These are phyloP conservation scores for Lissocephala sabroskyi DNA, from an alignment of 2,888 invertebrate species.

Conservation along the genomic window DNA sequence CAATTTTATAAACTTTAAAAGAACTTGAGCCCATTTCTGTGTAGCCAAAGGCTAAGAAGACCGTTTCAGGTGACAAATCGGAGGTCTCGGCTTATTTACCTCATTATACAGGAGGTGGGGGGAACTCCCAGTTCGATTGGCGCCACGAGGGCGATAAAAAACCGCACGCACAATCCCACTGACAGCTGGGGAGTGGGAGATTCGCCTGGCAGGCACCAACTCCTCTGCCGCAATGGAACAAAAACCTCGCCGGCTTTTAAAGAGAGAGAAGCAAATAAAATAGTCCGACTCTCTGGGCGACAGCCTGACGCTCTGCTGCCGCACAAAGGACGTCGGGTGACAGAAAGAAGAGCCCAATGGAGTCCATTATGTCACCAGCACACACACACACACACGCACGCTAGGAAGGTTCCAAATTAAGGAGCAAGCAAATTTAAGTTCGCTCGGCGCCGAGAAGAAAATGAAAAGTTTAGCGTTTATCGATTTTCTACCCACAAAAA, in stretches of 20 bases:
- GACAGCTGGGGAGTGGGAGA: constrained; percentile 16
- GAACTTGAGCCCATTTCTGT: too few species aligned
- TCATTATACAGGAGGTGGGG: too few species aligned
- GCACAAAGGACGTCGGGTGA: constrained; percentile 26
- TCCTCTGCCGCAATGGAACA: background rate
- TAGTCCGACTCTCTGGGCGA: too few species aligned
- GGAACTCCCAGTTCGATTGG: constrained; percentile 32
- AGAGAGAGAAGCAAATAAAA: too few species aligned
- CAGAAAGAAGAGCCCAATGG: constrained; percentile 34
- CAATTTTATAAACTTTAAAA: too few species aligned
- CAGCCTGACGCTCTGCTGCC: constrained; percentile 26
- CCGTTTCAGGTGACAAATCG: too few species aligned
- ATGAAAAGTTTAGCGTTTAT: constrained; percentile 37
- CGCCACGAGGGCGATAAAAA: constrained; percentile 52
- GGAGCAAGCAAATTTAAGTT: constrained; percentile 46
- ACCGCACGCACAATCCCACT: constrained; percentile 25
- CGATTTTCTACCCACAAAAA: constrained; percentile 32
- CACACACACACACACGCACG: constrained; percentile 5
- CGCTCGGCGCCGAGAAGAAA: constrained; percentile 9
- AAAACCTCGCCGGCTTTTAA: too few species aligned
- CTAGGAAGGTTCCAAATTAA: constrained; percentile 6
- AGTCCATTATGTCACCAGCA: constrained; percentile 42
- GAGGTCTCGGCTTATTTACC: too few species aligned
- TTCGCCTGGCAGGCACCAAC: too few species aligned
- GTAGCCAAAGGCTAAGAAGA: too few species aligned